Conservation (phyloP, 2,888 invertebrate genomes). For the Acronicta psi region DNA sequence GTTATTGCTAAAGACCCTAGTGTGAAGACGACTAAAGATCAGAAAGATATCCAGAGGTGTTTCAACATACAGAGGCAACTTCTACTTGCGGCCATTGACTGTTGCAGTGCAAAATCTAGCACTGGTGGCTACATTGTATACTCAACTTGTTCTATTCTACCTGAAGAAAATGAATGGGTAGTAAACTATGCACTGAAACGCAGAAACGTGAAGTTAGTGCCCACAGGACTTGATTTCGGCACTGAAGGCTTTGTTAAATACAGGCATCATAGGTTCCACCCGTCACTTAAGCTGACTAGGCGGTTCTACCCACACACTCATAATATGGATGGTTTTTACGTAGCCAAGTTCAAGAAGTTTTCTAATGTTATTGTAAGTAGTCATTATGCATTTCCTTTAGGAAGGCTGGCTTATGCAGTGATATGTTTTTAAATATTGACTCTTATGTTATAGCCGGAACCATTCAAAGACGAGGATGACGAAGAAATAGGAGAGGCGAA, state of each 20-base stretch:
- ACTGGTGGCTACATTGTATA: constrained; percentile 99
- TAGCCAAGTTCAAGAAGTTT: constrained; percentile 99
- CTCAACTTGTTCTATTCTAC: constrained; percentile 99
- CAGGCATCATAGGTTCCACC: constrained; percentile 95
- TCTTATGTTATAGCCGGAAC: constrained; percentile 77
- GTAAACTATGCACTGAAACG: constrained; percentile 98
- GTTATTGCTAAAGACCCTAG: constrained; percentile 99
- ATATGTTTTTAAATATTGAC: background rate
- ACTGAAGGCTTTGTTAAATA: constrained; percentile 97
- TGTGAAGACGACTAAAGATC: constrained; percentile 97
- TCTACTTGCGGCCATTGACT: constrained; percentile 98
- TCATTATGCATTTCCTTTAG: background rate
- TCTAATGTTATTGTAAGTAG: constrained; percentile 91
- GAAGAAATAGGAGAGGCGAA: constrained; percentile 65
- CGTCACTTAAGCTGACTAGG: constrained; percentile 95
- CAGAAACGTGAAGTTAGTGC: constrained; percentile 97
- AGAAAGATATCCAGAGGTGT: constrained; percentile 96
- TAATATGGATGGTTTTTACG: constrained; percentile 99
- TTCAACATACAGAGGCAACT: constrained; percentile 97
- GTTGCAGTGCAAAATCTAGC: constrained; percentile 96
- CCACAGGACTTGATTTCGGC: constrained; percentile 98
- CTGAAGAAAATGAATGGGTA: constrained; percentile 99
- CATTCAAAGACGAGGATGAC: constrained; percentile 82
- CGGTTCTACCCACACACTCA: constrained; percentile 99
- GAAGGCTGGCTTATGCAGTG: too few relatives aligned